Base-by-base conservation (phyloP, 1,140 invertebrate genomes). In the Battus philenor region DNA sequence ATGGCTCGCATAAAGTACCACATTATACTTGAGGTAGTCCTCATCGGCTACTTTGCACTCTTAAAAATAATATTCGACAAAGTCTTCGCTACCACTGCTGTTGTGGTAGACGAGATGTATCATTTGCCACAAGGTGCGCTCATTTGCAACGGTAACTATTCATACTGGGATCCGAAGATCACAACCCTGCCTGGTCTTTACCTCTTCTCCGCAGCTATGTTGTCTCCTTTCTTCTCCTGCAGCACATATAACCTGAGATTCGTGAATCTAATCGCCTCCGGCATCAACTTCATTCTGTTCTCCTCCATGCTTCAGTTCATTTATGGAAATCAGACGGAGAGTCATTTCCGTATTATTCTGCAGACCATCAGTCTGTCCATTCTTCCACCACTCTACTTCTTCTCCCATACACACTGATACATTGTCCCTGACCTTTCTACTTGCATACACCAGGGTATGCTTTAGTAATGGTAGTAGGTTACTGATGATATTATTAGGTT, bases 171-270 rank as follows among this genome's bases (percentile, higher is more conserved):
- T 87, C 89, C 91, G 0, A 99, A 98, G 88, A 98, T 99, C 41
- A 99, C 98, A 12, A 99, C 98, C 4, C 89, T 98, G 18, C 98
- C 98, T 13, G 97, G 96, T 1, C 79, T 99, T 0, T 99, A 99
- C 72, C 51, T 98, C 0, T 68, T 94, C 1, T 90, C 93, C 5
- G 69, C 92, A 1, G 69, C 89, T 1, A 39, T 94, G 9, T 60
- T 94, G 1, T 86, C 88, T 4, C 88, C 90, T 0, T 65, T 60
- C 20, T 88, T 90, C 3, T 75, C 90, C 5, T 98, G 95, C 69
- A 87, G 89, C n/a, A 89, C 90, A 1, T 90, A 90, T 50, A 89
- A 88, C 47, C 86, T 98, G 41, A 86, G 96, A 58, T 82, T 90
- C 17, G 88, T 92, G 1, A 97, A 96, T 79, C 69, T 97, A 1